Conservation (phyloP, 2,888 invertebrate genomes). For the Acrobasis repandana region DNA sequence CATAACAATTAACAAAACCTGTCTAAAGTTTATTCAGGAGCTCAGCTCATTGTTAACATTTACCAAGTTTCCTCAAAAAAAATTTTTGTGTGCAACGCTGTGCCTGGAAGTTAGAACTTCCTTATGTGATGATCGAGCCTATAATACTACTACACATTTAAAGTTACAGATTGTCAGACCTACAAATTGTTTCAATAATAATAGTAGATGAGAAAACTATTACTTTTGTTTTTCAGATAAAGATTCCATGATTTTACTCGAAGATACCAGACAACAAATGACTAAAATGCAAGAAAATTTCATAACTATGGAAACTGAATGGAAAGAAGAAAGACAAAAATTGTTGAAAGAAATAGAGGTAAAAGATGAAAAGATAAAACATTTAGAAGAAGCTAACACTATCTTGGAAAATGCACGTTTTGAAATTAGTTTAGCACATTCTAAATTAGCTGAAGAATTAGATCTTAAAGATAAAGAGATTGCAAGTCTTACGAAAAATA, state of each 20-base stretch:
- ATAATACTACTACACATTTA: too few relatives aligned
- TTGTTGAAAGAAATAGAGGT: constrained; percentile 80
- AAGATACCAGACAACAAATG: constrained; percentile 92
- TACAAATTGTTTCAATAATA: background rate
- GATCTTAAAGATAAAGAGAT: constrained; percentile 75
- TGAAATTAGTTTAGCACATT: constrained; percentile 78
- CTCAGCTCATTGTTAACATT: too few relatives aligned
- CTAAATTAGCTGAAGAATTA: constrained; percentile 79
- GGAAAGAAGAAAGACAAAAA: constrained; percentile 86
- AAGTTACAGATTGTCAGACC: too few relatives aligned
- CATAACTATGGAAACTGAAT: constrained; percentile 86
- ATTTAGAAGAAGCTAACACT: constrained; percentile 81
- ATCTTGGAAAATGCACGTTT: constrained; percentile 75
- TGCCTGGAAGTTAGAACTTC: too few relatives aligned
- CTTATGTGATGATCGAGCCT: too few relatives aligned
- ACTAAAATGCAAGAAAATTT: constrained; percentile 91
- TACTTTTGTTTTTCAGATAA: constrained; percentile 73
- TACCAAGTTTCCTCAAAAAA: too few relatives aligned
- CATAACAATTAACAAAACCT: background rate
- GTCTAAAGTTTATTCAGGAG: too few relatives aligned
- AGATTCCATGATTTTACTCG: constrained; percentile 87
- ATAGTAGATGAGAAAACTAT: background rate
- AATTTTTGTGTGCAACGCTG: too few relatives aligned
- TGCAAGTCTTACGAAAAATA: constrained; percentile 57
- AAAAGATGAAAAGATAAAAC: constrained; percentile 80